Evolutionary conservation across 2,113 vertebrate species (phyloP).

Genomic region (Triplophysa siluroides): DNA sequence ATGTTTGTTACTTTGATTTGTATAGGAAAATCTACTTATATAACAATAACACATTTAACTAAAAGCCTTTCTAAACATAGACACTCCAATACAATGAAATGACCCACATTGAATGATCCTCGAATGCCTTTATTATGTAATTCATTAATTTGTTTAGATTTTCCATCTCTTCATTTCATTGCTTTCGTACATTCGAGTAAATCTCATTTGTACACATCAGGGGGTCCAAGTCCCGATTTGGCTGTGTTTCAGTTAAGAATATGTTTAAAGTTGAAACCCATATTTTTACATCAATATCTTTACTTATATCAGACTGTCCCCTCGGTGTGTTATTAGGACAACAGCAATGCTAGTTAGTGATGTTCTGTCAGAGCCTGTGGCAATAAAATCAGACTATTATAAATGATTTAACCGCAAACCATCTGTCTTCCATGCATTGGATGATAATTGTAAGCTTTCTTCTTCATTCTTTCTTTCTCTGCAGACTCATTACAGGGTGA

Average conservation of each 20-base stretch:
- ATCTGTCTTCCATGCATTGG: neutral
- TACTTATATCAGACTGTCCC: neutral
- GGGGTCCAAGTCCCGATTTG: neutral
- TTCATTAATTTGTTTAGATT: conserved; percentile 8
- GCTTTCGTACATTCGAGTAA: conserved; percentile 7
- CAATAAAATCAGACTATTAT: conserved; percentile 9
- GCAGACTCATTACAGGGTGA: conserved; percentile 80
- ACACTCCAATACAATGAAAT: conserved; percentile 1
- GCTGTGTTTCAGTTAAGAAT: neutral
- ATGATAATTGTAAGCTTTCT: neutral
- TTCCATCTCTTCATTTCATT: neutral
- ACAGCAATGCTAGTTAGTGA: conserved; percentile 11
- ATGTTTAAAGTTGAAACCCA: neutral
- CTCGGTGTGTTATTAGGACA: neutral
- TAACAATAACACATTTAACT: neutral
- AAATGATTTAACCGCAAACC: neutral
- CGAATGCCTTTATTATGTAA: conserved; percentile 3
- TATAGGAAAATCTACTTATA: conserved; percentile 2
- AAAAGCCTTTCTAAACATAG: conserved; percentile 15
- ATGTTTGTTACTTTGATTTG: conserved; percentile 10
- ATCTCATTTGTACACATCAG: conserved; percentile 12
- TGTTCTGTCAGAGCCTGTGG: neutral
- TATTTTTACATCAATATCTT: neutral
- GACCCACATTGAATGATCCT: neutral
- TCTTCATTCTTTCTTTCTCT: conserved; percentile 2